Conservation (phyloP, 2,888 invertebrate genomes). For the Metellina segmentata region DNA sequence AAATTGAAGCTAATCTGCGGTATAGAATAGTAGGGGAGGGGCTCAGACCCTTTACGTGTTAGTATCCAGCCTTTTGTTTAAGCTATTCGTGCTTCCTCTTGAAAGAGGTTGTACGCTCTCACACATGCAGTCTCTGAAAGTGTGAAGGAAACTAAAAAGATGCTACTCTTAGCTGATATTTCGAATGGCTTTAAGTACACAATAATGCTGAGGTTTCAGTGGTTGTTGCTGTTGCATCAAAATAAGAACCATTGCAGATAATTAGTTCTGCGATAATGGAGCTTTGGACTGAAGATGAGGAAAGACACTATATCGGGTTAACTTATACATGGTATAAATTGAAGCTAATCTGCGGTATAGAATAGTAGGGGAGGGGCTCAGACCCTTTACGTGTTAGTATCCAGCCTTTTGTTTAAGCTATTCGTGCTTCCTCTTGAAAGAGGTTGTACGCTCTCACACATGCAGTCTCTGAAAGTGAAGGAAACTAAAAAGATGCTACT, state of each 20-base stretch:
- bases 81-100: background rate
- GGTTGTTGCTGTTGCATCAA: background rate
- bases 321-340: background rate
- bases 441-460: background rate
- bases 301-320: background rate
- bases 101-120: background rate
- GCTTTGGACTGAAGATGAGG: background rate
- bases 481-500: background rate
- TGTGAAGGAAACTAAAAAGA: background rate
- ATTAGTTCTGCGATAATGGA: background rate
- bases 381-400: background rate
- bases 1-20: background rate
- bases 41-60: background rate
- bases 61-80: background rate
- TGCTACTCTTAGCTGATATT: no score
- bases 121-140: background rate
- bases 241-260: background rate
- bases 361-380: background rate
- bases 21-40: no score
- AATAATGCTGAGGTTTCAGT: background rate
- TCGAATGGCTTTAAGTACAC: no score
- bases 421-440: background rate
- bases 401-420: background rate
- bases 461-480: background rate
- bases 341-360: background rate